Base-by-base conservation (phyloP, 2,888 invertebrate genomes). In the Danaus chrysippus region DNA sequence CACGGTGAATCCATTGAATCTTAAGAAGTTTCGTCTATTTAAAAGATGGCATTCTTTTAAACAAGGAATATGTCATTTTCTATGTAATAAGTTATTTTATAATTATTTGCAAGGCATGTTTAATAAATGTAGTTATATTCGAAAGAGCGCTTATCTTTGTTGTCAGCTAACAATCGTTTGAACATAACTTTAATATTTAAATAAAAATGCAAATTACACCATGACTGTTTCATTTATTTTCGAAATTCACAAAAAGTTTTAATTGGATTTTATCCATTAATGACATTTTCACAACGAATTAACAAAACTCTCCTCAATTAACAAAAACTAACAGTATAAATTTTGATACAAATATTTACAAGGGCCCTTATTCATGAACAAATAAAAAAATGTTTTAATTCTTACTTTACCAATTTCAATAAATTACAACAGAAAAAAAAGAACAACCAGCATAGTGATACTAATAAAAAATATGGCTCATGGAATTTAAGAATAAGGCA, bases 181-280 rank as follows among this genome's bases (percentile, higher is more conserved):
- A 34, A 8, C 2, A 34, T 34, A 34, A 34, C 23, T 34, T 34
- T 34, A 34, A 34, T 34, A 8, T 34, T 34, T 34, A 34, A 82
- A 82, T 78, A 68, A 84, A 83, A 82, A 66, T 67, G 59, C 41
- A 60, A 13, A 55, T 49, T 85, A 86, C 87, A 89, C 89, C 88
- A 87, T 87, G 83, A 87, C 84, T 75, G 76, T 79, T 84, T 86
- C 81, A 79, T 83, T 86, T 84, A 83, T 83, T 84, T 65, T 82
- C 84, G 81, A 87, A 87, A 88, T 84, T 86, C 81, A 86, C 85
- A 89, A 88, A 87, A 87, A 86, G 85, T 88, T 81, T 86, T 85
- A 80, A 85, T 75, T 88, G 90, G 90, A 89, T 90, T 87, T 88
- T 87, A 90, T 90, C 90, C 90, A 86, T 84, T 85, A 86, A 86